Percentiles rank a stretch among this genome's conserved stretches.
These are phyloP conservation scores for Neuroterus valhalla DNA, from an alignment of 1,140 invertebrate genomes.

Conservation along the genomic window DNA sequence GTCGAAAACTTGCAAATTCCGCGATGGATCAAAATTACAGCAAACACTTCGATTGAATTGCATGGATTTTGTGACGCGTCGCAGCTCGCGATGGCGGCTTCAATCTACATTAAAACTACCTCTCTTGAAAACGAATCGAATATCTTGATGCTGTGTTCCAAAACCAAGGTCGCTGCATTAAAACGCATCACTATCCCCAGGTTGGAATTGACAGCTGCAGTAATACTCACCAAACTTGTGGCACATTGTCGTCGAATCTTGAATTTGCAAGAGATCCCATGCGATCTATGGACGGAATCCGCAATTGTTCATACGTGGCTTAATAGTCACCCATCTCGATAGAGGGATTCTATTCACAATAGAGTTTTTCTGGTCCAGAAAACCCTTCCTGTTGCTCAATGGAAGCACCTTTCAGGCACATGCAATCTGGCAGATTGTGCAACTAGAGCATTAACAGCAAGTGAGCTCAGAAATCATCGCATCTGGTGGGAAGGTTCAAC, in stretches of 20 bases:
- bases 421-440: slow-evolving; percentile 58
- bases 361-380: slow-evolving; percentile 53
- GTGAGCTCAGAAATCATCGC: slow-evolving; percentile 37
- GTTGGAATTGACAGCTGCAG: neutral
- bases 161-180: too few relatives aligned
- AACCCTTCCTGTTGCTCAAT: slow-evolving; percentile 20
- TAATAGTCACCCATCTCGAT: slow-evolving; percentile 45
- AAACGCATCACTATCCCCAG: too few relatives aligned
- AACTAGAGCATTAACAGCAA: slow-evolving; percentile 49
- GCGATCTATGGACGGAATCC: slow-evolving; percentile 40
- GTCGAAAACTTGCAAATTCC: neutral
- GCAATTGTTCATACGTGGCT: slow-evolving; percentile 51
- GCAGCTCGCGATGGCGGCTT: slow-evolving; percentile 26
- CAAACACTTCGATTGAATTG: neutral
- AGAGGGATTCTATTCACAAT: slow-evolving; percentile 60
- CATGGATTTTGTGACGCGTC: slow-evolving; percentile 30
- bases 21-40: neutral
- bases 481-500: too few relatives aligned
- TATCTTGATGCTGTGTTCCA: neutral
- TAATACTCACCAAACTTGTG: slow-evolving; percentile 39
- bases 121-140: slow-evolving; percentile 51
- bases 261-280: neutral
- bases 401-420: slow-evolving; percentile 46
- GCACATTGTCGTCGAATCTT: slow-evolving; percentile 11
- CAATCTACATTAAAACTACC: slow-evolving; percentile 43